A percentile compares a stretch with the other conserved stretches of the same genome.
Evolutionary conservation across 2,113 vertebrate species (phyloP).

Genomic region (Oncorhynchus clarkii): DNA sequence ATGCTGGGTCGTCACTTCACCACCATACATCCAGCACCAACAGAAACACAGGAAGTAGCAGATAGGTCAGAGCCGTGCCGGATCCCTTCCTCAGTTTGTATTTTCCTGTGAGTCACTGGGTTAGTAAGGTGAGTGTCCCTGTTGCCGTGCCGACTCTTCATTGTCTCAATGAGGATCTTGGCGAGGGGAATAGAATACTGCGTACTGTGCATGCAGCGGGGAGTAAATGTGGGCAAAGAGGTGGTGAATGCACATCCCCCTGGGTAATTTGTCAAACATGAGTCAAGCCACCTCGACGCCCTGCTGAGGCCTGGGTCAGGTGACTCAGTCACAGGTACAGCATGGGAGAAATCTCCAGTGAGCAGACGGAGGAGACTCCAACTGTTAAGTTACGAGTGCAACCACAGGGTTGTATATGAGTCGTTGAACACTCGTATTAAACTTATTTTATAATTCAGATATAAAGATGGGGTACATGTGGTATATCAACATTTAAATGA

Average conservation of each 20-base stretch:
- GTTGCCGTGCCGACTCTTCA: conserved; percentile 33
- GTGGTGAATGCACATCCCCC: conserved; percentile 66
- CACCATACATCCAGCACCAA: conserved; percentile 23
- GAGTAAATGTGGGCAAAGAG: conserved; percentile 71
- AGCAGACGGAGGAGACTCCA: conserved; percentile 10
- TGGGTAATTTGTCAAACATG: conserved; percentile 77
- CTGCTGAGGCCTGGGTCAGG: conserved; percentile 72
- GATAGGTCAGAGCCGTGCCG: conserved; percentile 33
- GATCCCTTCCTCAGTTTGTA: conserved; percentile 45
- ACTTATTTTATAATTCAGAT: not conserved
- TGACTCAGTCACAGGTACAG: conserved; percentile 76
- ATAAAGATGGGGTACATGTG: not conserved
- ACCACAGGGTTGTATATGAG: not conserved
- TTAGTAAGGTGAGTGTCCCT: conserved; percentile 53
- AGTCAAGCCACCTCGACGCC: conserved; percentile 72
- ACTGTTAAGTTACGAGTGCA: no score
- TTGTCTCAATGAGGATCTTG: conserved; percentile 42
- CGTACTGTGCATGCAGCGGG: conserved; percentile 74
- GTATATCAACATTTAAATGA: not conserved
- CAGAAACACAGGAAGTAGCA: conserved; percentile 23
- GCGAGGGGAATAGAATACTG: conserved; percentile 61
- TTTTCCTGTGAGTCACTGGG: conserved; percentile 36
- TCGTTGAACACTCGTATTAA: not conserved
- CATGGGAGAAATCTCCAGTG: conserved; percentile 70
- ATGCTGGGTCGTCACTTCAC: not conserved